Evolutionary conservation across 2,888 invertebrate species (phyloP).

Genomic region (Stenichneumon culpator): DNA sequence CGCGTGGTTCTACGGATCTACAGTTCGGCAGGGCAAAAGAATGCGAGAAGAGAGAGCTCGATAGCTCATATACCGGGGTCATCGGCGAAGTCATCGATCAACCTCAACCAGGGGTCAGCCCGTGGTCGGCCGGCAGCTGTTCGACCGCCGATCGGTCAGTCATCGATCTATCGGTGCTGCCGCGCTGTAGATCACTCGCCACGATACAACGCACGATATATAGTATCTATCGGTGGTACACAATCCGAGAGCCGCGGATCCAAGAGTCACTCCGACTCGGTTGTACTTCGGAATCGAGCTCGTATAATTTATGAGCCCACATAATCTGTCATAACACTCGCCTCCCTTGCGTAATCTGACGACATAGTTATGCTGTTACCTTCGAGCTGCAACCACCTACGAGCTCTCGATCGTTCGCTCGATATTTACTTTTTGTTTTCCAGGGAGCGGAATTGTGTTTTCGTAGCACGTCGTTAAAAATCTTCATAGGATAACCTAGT

Average conservation of each 20-base stretch:
- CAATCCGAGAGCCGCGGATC: conserved; percentile 1
- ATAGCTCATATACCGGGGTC: conserved; percentile 75
- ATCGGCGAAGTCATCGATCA: conserved; percentile 83
- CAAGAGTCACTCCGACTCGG: not conserved
- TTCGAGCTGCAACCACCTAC: conserved; percentile 39
- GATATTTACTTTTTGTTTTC: not conserved
- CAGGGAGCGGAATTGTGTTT: not conserved
- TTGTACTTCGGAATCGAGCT: conserved; percentile 46
- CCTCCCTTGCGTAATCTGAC: conserved; percentile 75
- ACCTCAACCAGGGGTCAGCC: conserved; percentile 79
- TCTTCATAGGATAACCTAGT: conserved; percentile 27
- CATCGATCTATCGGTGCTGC: conserved; percentile 82
- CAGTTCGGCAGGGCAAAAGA: conserved; percentile 68
- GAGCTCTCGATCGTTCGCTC: not conserved
- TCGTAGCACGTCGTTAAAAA: not conserved
- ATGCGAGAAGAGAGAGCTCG: conserved; percentile 56
- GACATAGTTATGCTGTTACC: conserved; percentile 74
- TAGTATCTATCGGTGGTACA: not conserved
- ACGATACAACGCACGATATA: conserved; percentile 70
- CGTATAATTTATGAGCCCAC: conserved; percentile 75
- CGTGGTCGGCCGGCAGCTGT: conserved; percentile 79
- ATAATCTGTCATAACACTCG: conserved; percentile 76
- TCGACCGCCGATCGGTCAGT: conserved; percentile 78
- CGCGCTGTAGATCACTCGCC: conserved; percentile 76
- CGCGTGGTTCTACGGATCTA: not conserved